Evolutionary conservation across 1,140 invertebrate genomes (phyloP).

Genomic region (Notospermus geniculatus): DNA sequence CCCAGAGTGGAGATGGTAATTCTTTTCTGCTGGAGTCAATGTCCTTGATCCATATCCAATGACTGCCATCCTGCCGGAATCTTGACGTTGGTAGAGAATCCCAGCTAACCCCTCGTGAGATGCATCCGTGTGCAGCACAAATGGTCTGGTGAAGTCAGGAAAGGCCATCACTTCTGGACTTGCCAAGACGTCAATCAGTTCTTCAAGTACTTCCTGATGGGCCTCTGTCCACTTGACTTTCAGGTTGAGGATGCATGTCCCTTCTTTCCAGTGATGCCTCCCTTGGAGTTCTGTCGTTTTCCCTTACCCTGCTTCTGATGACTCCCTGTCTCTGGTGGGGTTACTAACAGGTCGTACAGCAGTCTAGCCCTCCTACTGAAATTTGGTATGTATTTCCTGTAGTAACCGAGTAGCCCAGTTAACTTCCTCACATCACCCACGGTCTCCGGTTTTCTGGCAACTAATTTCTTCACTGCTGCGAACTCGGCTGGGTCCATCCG

Average conservation of each 20-base stretch:
- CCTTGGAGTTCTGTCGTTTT: too few relatives aligned
- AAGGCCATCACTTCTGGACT: constrained; percentile 35
- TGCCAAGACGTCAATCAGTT: constrained; percentile 35
- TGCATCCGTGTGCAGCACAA: constrained; percentile 55
- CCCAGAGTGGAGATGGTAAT: constrained; percentile 22
- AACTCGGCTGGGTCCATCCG: constrained; percentile 51
- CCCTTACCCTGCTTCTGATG: constrained; percentile 11
- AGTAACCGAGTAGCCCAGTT: constrained; percentile 55
- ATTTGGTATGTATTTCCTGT: constrained; percentile 47
- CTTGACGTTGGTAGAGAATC: constrained; percentile 49
- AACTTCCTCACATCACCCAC: constrained; percentile 52
- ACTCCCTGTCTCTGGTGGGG: constrained; percentile 19
- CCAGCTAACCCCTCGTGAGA: constrained; percentile 52
- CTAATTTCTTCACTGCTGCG: constrained; percentile 46
- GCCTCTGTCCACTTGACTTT: constrained; percentile 15
- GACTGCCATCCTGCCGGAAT: constrained; percentile 15
- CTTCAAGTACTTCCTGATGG: constrained; percentile 16
- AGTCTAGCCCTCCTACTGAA: constrained; percentile 28
- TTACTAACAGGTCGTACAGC: constrained; percentile 20
- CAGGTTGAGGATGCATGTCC: constrained; percentile 9
- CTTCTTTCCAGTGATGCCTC: too few relatives aligned
- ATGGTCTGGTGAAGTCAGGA: constrained; percentile 45
- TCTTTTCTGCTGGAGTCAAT: constrained; percentile 20
- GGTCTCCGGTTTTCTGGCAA: constrained; percentile 31
- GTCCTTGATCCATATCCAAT: constrained; percentile 31